phyloP scores from a whole-genome alignment of 2,113 vertebrate genomes.

The Antechinus flavipes region DNA sequence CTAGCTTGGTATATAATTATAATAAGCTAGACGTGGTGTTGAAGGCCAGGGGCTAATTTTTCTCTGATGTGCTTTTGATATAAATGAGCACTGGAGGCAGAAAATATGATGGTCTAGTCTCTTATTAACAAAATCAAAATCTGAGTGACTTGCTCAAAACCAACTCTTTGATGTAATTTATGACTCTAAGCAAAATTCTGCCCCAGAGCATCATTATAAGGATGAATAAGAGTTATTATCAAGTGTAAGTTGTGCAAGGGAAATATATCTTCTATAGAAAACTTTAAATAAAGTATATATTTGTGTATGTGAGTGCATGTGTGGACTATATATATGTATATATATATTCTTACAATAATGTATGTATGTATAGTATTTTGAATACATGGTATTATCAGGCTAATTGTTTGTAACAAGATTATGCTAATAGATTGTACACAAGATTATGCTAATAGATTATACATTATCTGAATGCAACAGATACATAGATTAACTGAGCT shows the following conservation, averaged over 20 bases:
- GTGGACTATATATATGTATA: not conserved
- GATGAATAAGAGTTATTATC: slow-evolving; percentile 48
- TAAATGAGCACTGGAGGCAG: slow-evolving; percentile 68
- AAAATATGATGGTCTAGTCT: slow-evolving; percentile 62
- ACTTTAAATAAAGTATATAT: slow-evolving; percentile 25
- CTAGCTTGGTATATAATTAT: slow-evolving; percentile 62
- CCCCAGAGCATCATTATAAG: not conserved
- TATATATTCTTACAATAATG: no score
- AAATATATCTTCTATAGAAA: not conserved
- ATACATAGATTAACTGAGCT: slow-evolving; percentile 4
- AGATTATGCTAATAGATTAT: not conserved
- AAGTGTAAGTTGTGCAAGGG: slow-evolving; percentile 17
- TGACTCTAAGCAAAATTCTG: slow-evolving; percentile 56
- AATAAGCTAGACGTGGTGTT: slow-evolving; percentile 51
- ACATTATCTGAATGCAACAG: not conserved
- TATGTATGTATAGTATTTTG: not conserved
- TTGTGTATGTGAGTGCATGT: not conserved
- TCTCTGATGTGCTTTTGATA: slow-evolving; percentile 67
- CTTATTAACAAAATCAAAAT: slow-evolving; percentile 69
- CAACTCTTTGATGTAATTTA: slow-evolving; percentile 66
- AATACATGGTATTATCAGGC: not conserved
- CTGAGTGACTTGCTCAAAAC: slow-evolving; percentile 45
- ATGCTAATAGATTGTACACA: not conserved
- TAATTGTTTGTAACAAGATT: not conserved
- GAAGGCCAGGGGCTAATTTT: slow-evolving; percentile 68